Evolutionary conservation across 2,113 vertebrate genomes (phyloP).

Genomic region (Crotalus horridus): DNA sequence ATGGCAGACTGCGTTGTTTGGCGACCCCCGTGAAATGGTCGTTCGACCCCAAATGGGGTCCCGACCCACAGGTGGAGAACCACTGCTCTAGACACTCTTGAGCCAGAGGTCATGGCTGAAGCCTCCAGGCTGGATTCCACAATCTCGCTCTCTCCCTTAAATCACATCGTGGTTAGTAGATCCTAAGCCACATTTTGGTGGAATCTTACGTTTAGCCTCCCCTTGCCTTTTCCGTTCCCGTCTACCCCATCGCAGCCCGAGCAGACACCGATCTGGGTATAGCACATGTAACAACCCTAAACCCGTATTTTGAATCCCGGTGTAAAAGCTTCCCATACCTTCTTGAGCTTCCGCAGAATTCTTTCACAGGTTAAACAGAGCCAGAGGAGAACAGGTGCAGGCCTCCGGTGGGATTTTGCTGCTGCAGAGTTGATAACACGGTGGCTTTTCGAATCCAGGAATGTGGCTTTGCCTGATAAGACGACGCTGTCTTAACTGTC

Average conservation of each 20-base stretch:
- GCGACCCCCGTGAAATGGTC: too few species aligned
- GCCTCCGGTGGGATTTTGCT: not conserved
- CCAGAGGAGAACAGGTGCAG: not conserved
- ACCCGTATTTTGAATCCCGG: not conserved
- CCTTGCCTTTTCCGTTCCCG: not conserved
- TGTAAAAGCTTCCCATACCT: not conserved
- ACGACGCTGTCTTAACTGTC: not conserved
- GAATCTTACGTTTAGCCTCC: not conserved
- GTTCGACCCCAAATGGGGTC: too few species aligned
- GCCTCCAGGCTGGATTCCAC: too few species aligned
- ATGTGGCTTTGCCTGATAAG: not conserved
- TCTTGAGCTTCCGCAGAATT: not conserved
- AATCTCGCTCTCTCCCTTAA: not conserved
- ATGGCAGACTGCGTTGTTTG: too few species aligned
- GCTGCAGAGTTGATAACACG: not conserved
- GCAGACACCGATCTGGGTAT: not conserved
- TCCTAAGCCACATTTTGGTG: not conserved
- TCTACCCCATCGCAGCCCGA: not conserved
- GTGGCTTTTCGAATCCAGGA: not conserved
- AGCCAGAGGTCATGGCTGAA: too few species aligned
- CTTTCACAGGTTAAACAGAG: not conserved
- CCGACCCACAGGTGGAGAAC: too few species aligned
- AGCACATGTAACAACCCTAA: not conserved
- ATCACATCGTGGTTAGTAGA: not conserved
- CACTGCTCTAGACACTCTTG: too few species aligned